A percentile compares a stretch with the other conserved stretches of the same genome.
phyloP scores from a whole-genome alignment of 2,113 vertebrate genomes.

The Eolophus roseicapilla region DNA sequence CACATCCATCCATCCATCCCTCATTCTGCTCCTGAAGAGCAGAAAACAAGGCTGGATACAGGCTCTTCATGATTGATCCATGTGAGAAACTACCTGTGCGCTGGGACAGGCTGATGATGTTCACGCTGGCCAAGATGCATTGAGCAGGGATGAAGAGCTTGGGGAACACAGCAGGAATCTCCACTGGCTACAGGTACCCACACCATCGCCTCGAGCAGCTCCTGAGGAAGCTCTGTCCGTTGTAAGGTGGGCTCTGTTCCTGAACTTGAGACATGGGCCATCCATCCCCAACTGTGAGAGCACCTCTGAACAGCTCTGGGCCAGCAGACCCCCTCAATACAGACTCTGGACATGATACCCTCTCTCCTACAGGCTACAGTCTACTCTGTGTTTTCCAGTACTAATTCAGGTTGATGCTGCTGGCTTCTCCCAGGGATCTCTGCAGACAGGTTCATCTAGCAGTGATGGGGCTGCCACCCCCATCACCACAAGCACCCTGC shows the following conservation, averaged over 20 bases:
- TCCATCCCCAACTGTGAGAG: not conserved
- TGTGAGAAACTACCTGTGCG: accelerated
- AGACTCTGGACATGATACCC: not conserved
- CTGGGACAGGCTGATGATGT: not conserved
- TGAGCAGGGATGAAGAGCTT: not conserved
- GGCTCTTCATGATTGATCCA: not conserved
- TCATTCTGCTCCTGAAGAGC: not conserved
- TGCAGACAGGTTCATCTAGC: accelerated
- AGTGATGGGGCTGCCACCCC: not conserved
- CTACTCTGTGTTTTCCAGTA: not conserved
- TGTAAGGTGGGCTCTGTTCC: not conserved
- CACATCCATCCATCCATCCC: not conserved
- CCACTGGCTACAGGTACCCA: not conserved
- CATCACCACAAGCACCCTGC: accelerated
- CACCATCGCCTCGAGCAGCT: not conserved
- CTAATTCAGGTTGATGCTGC: not conserved
- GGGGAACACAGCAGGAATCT: not conserved
- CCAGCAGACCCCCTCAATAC: not conserved
- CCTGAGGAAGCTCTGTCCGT: not conserved
- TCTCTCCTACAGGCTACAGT: not conserved
- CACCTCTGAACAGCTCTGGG: not conserved
- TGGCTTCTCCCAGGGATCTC: not conserved
- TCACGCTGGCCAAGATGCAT: accelerated
- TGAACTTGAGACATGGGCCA: not conserved
- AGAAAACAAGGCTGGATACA: not conserved